These are phyloP conservation scores for Frieseomelitta varia DNA, from an alignment of 1,140 invertebrate species.

Conservation along the genomic window DNA sequence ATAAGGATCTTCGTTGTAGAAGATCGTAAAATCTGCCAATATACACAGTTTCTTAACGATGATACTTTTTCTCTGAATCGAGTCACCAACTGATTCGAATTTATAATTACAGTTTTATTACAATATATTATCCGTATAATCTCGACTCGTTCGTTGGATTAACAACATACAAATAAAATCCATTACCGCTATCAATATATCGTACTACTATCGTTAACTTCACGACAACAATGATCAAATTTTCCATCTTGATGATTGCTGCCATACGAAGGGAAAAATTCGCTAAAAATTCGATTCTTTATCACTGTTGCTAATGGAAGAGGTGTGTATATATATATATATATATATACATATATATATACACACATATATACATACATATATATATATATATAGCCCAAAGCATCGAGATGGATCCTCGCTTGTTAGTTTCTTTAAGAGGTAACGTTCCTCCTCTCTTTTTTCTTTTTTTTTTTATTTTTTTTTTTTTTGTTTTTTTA, in stretches of 20 bases:
- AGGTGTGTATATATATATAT: slow-evolving; percentile 18
- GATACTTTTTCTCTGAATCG: background rate
- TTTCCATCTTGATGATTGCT: background rate
- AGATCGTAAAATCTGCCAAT: background rate
- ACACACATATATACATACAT: too few relatives aligned
- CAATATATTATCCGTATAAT: background rate
- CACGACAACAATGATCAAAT: background rate
- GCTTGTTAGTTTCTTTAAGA: slow-evolving; percentile 33
- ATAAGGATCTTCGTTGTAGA: slow-evolving; percentile 16
- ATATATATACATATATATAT: background rate
- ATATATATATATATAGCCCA: slow-evolving; percentile 20
- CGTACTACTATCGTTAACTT: background rate
- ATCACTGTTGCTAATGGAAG: slow-evolving; percentile 42
- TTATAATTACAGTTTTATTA: background rate
- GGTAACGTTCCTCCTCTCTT: slow-evolving; percentile 40
- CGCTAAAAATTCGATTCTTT: slow-evolving; percentile 46
- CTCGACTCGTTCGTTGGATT: background rate
- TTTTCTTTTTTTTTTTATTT: slow-evolving; percentile 28
- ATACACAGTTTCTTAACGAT: background rate
- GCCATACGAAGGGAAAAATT: slow-evolving; percentile 6
- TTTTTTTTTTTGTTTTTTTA: background rate
- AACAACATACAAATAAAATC: slow-evolving; percentile 25
- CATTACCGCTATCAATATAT: background rate
- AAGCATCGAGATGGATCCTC: slow-evolving; percentile 38
- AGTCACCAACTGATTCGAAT: background rate